Evolutionary conservation across 2,888 invertebrate genomes (phyloP).

Genomic region (Andrena trimmerana): DNA sequence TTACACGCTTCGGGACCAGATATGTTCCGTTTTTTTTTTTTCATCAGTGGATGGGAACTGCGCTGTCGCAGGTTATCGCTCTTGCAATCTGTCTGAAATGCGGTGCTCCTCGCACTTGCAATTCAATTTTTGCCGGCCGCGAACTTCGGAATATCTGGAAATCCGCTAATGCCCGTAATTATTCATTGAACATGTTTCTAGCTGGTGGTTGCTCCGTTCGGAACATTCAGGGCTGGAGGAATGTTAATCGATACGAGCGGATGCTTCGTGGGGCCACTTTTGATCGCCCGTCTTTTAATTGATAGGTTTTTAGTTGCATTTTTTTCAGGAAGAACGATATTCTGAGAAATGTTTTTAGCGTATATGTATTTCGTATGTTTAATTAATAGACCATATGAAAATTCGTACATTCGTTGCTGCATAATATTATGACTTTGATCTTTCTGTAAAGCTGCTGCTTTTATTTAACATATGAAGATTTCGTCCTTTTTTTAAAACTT

Average conservation of each 20-base stretch:
- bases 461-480: no score
- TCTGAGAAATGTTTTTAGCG: no score
- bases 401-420: no score
- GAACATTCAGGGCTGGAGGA: not conserved
- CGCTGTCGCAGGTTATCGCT: constrained; percentile 2
- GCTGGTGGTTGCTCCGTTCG: not conserved
- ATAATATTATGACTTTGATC: no score
- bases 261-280: no score
- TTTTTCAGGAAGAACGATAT: no score
- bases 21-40: not conserved
- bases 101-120: not conserved
- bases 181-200: not conserved
- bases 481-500: no score
- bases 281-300: no score
- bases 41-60: not conserved
- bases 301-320: no score
- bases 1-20: constrained; percentile 16
- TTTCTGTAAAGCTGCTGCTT: no score
- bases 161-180: not conserved
- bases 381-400: no score
- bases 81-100: constrained; percentile 1
- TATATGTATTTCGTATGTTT: no score
- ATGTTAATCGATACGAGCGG: not conserved
- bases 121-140: constrained; percentile 2
- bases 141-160: not conserved